These are phyloP conservation scores for Aspiorhynchus laticeps DNA, from an alignment of 2,113 vertebrate genomes.

Conservation along the genomic window DNA sequence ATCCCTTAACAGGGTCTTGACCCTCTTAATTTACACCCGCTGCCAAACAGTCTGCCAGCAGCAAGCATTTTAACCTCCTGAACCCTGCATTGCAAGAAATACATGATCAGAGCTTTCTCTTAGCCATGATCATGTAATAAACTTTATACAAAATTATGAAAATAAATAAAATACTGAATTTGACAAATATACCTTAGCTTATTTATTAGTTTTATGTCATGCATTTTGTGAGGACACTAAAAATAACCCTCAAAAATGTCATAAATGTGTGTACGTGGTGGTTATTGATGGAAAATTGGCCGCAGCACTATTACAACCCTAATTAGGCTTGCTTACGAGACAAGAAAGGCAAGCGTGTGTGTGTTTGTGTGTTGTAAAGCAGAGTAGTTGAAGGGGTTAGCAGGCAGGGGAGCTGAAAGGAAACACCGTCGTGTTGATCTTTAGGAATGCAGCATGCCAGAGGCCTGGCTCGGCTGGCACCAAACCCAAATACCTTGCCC, in stretches of 20 bases:
- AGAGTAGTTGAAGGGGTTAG: slow-evolving; percentile 31
- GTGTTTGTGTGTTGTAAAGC: slow-evolving; percentile 12
- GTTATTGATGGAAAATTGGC: slow-evolving; percentile 10
- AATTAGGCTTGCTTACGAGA: slow-evolving; percentile 28
- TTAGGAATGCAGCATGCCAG: slow-evolving; percentile 77
- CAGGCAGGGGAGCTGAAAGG: slow-evolving; percentile 69
- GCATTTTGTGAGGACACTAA: background rate
- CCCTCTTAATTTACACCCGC: slow-evolving; percentile 55
- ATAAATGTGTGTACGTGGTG: background rate
- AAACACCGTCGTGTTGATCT: slow-evolving; percentile 80
- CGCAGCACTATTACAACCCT: slow-evolving; percentile 2
- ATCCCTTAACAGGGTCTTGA: slow-evolving; percentile 46
- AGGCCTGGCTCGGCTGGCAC: slow-evolving; percentile 77
- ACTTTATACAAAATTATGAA: slow-evolving; percentile 39
- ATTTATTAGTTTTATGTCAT: background rate
- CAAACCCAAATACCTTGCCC: slow-evolving; percentile 75
- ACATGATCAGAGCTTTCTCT: background rate
- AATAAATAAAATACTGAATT: slow-evolving; percentile 54
- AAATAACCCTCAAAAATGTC: background rate
- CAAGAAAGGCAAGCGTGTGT: slow-evolving; percentile 8
- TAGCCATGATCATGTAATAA: background rate
- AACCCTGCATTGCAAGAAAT: slow-evolving; percentile 39
- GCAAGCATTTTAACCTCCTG: slow-evolving; percentile 51
- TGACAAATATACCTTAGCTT: background rate
- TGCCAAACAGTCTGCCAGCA: slow-evolving; percentile 46